Evolutionary conservation across 92 coral and sea anemone species (phyloP), one percentile per base, ranked within the genome.

Genomic region (Anthopleura xanthogrammica): DNA sequence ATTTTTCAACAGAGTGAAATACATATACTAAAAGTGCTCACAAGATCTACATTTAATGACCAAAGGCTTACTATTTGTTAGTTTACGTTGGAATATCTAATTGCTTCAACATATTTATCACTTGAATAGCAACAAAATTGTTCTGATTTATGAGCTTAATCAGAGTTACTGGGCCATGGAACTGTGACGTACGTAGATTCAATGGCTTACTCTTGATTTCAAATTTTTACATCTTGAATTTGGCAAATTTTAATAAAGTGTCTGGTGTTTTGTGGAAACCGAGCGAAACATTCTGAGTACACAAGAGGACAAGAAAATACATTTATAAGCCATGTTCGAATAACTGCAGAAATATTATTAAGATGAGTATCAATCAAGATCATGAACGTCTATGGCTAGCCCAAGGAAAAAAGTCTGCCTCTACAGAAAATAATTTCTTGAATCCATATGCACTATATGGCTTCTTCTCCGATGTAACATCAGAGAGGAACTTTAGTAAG

Each of bases 371-470:
- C 1, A 43, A 60, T 36, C 76, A 80, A 66, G 88, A 85, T 23
- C 88, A 85, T 23, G 88, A 85, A 4, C 77, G 40, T 10, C 65
- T 92, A 19, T 93, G 98, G 98, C 85, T 87, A 17, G 86, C 93
- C 17, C 79, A 60, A 60, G 87, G 90, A 81, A 76, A 86, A 41
- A 92, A 85, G 70, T 17, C 84, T 13, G 50, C 86, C 6, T 16
- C 76, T 13, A 83, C 66, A 17, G 75, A 82, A 50, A 39, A 52
- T 16, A 76, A 85, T 6, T 81, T 79, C 71, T 78, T 93, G 41
- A 89, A 93, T 84, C 98, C 95, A 23, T 74, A 83, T 79, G 90
- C 95, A 1, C 50, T 87, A 1, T 89, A 92, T 70, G 82, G 87
- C 66, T 92, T 89, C 82, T 87, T 89, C 76, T 74, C 84, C 42